Evolutionary conservation across 2,113 vertebrate species (phyloP).

Genomic region (Elaphurus davidianus): DNA sequence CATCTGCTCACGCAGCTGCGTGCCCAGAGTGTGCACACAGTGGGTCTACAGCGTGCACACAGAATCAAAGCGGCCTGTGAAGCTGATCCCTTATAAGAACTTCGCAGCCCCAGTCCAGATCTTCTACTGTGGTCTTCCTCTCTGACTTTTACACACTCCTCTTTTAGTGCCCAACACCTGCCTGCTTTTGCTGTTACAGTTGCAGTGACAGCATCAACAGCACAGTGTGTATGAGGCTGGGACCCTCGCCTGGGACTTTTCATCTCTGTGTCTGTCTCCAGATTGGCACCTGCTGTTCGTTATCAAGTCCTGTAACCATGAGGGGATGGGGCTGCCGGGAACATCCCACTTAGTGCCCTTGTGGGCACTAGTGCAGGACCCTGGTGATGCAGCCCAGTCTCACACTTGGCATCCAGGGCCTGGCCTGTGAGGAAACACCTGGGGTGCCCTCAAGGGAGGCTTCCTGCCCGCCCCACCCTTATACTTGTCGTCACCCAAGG

Average conservation of each 20-base stretch:
- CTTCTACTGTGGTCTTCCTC: background rate
- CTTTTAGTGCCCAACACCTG: background rate
- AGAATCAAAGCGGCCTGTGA: background rate
- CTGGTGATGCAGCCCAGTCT: background rate
- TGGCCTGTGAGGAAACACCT: constrained; percentile 11
- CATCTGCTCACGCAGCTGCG: background rate
- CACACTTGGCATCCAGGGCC: background rate
- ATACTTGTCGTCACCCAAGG: background rate
- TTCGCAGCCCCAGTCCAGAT: background rate
- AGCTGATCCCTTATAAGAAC: background rate
- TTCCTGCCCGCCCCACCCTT: background rate
- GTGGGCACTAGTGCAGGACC: background rate
- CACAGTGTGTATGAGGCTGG: no score
- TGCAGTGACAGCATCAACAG: background rate
- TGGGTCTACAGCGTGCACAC: background rate
- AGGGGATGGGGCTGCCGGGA: background rate
- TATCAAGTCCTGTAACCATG: background rate
- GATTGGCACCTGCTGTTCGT: background rate
- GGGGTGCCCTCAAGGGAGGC: background rate
- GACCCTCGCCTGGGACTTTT: background rate
- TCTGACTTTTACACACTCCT: background rate
- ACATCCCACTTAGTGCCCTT: background rate
- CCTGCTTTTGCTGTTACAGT: background rate
- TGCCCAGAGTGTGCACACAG: background rate
- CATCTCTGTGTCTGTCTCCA: background rate